Base-by-base conservation (phyloP, 2,888 invertebrate species). In the Rhodophaea formosa region DNA sequence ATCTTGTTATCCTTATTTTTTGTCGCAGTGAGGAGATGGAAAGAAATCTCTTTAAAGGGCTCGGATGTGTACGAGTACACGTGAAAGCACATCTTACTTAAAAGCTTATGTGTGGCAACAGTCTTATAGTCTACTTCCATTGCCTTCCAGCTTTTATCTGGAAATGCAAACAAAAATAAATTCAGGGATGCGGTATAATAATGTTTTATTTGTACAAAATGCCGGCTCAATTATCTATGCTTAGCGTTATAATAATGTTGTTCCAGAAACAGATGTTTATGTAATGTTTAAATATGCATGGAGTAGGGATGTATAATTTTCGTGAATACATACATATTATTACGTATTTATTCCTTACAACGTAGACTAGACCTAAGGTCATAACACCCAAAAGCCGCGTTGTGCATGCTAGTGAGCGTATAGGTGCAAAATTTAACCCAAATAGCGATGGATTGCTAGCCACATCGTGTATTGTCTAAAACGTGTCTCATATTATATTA, bases 1-100 rank as follows among this genome's bases (percentile, higher is more conserved):
- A 71, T 66, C 66, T 66, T 63, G 64, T 65, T 69, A 67, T 59
- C 59, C 65, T 57, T 56, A 52, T 17, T 55, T 46, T 60, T 53
- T 7, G n/a, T 53, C 30, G 43, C 53, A 1, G 15, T 51, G 51
- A 35, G 15, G 35, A 35, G 32, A 51, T 17, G 32, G 16, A n/a
- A 51, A 39, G 51, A 17, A 35, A 51, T 51, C 35, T 12, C 30
- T 51, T 35, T 51, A 51, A 35, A 51, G 39, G 35, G 15, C 35
- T 35, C 35, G 35, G 12, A 51, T 51, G 51, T 51, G 52, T 45
- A 55, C 35, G 35, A 16, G n/a, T 30, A 39, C 16, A 17, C 17
- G 35, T n/a, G 51, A 17, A 51, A 17, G 35, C 51, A 39, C 51
- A 39, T 51, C 35, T 51, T 51, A 51, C 51, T 39, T 51, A 51